Evolutionary conservation across 2,888 invertebrate species (phyloP), one percentile per base, ranked within the genome.

Genomic region (Pheosia gnoma): DNA sequence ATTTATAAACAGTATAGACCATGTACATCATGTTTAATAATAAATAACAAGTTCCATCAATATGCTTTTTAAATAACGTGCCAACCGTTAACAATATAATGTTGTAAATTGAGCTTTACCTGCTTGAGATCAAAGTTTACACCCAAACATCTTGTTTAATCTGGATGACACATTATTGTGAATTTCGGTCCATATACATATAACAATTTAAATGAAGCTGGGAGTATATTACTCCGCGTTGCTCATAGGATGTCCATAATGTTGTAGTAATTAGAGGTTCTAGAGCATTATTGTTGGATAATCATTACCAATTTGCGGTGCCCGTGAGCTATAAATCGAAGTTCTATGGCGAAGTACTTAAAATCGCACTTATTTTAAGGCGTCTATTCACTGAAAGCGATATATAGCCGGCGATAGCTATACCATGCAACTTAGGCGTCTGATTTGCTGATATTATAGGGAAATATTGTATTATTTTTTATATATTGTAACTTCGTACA

Each of bases 191-290:
- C 41, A 66, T 77, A 82, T 79, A 66, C 76, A 82, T 79, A 80
- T 82, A 80, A 79, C 71, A 75, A 77, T 83, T 80, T 71, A 80
- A 83, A 85, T 83, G 67, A 71, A 75, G 67, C 67, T 68, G 65
- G 59, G 74, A 77, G 76, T 74, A 82, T 80, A 77, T 78, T 75
- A 71, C 65, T 39, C 68, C 63, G 64, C 67, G 75, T 81, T 78
- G 79, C 80, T 82, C 79, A 81, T 81, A 77, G 72, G 80, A 81
- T 82, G 71, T 74, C 69, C 71, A 76, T 75, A 85, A 88, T 82
- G 80, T 74, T 65, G 58, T 47, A 63, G 66, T 84, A 84, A 87
- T 88, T 78, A 84, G 79, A 77, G 80, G 84, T 79, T 83, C 75
- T 69, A 70, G 75, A 71, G 61, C 61, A 74, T 79, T 84, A 55